Conservation (phyloP, 2,113 vertebrate genomes). For the Phyllostomus discolor region DNA sequence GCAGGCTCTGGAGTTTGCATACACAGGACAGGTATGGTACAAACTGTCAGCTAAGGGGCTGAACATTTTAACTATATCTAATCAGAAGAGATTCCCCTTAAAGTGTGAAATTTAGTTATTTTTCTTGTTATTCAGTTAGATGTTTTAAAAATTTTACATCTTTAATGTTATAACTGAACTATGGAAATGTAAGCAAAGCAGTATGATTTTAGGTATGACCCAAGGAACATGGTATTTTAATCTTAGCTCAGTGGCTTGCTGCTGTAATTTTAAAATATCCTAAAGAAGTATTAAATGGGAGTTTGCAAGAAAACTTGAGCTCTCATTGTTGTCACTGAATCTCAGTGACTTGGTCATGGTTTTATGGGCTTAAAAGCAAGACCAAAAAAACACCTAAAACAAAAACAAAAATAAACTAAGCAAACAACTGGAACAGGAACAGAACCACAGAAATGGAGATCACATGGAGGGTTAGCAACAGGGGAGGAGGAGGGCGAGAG, state of each 20-base stretch:
- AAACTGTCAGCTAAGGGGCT: not conserved
- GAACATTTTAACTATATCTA: not conserved
- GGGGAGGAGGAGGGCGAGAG: too few species aligned
- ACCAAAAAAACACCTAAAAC: not conserved
- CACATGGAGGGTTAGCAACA: too few species aligned
- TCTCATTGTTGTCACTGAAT: not conserved
- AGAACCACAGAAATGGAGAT: too few species aligned
- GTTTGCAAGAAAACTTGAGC: not conserved
- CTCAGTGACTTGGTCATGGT: not conserved
- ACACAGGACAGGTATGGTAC: constrained; percentile 94
- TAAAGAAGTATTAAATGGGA: not conserved
- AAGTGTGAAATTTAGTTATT: not conserved
- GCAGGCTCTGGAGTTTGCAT: constrained; percentile 96
- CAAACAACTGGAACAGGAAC: too few species aligned
- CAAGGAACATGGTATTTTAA: not conserved
- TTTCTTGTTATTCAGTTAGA: not conserved
- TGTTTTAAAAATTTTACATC: not conserved
- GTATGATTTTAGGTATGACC: not conserved
- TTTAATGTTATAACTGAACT: not conserved
- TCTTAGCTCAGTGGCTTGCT: not conserved
- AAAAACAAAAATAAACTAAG: too few species aligned
- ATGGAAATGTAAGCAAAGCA: not conserved
- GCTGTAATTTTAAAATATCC: not conserved
- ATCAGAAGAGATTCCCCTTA: not conserved
- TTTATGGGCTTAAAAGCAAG: not conserved